These are phyloP conservation scores for Prinia subflava DNA, from an alignment of 2,113 vertebrate genomes.

Conservation along the genomic window DNA sequence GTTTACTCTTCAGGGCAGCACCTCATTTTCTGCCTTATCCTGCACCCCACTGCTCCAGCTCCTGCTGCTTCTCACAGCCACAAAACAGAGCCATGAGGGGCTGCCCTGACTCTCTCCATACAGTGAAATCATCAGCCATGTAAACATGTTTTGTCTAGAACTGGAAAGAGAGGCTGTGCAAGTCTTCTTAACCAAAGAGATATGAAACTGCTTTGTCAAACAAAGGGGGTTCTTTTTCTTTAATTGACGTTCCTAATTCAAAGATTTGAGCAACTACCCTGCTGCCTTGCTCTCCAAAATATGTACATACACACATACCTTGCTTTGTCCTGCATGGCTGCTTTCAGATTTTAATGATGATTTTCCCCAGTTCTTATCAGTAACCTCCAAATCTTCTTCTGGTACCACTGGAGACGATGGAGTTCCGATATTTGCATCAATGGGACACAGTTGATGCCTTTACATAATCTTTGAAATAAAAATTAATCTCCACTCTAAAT, in stretches of 20 bases:
- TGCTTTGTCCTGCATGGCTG: background rate
- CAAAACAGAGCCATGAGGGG: background rate
- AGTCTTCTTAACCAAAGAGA: background rate
- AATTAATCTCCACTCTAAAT: background rate
- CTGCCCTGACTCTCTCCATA: background rate
- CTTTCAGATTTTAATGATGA: background rate
- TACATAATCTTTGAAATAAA: background rate
- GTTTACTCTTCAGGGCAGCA: background rate
- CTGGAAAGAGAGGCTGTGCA: background rate
- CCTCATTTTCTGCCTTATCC: background rate
- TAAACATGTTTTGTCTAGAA: background rate
- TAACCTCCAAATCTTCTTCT: background rate
- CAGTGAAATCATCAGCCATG: rapidly evolving
- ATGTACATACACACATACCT: background rate
- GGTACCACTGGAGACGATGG: background rate
- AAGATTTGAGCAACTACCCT: background rate
- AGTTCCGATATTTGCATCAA: background rate
- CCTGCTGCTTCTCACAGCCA: background rate
- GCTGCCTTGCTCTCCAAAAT: background rate
- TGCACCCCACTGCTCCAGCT: rapidly evolving
- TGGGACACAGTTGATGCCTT: rapidly evolving
- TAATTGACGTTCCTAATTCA: background rate
- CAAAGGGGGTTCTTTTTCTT: background rate
- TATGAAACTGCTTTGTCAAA: background rate
- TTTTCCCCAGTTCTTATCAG: background rate